Evolutionary conservation across 2,797 vertebrate species (phyloP), one percentile per base, ranked within the genome.

Genomic region (Somateria mollissima): DNA sequence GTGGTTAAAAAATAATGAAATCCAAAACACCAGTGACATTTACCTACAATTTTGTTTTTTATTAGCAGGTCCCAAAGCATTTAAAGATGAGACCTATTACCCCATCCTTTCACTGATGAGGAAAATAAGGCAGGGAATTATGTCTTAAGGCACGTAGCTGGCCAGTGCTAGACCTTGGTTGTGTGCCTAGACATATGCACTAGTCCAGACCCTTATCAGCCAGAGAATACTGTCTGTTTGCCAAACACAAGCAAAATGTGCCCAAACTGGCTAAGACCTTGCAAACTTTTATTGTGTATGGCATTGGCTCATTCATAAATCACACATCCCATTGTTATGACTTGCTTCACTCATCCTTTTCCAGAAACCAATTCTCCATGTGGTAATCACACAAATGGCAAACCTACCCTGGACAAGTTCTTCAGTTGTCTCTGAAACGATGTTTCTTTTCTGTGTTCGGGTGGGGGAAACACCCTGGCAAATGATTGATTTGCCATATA

Each of bases 401-500:
- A 84, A 77, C 20, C 11, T 67, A 17, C 27, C 5, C 25, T 37
- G 5, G 10, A 32, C 18, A 73, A 47, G 9, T 32, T 79, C 41
- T 87, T 76, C 51, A 28, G 8, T 32, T 60, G 7, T 70, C 41
- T 66, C 72, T 61, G 56, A 83, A 91, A 2, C 1, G 6, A 30
- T 12, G 12, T 81, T 94, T 85, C 7, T 41, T 49, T 87, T 7
- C 20, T 25, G 19, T 34, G 12, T 3, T 43, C 41, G 34, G 3
- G 10, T 20, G 10, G 6, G 1, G 1, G 12, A 79, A 67, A 16
- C 3, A 76, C 3, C 1, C 3, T 57, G 49, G 24, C 49, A 51
- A 4, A 7, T 3, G 0, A 2, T 1, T 45, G 8, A 56, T 94
- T 78, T 84, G 8, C 8, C 65, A 1, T 37, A 8, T 61, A 57